A percentile compares a stretch with the other conserved stretches of the same genome.
phyloP scores from a whole-genome alignment of 2,797 vertebrate genomes.

The Lateolabrax maculatus region DNA sequence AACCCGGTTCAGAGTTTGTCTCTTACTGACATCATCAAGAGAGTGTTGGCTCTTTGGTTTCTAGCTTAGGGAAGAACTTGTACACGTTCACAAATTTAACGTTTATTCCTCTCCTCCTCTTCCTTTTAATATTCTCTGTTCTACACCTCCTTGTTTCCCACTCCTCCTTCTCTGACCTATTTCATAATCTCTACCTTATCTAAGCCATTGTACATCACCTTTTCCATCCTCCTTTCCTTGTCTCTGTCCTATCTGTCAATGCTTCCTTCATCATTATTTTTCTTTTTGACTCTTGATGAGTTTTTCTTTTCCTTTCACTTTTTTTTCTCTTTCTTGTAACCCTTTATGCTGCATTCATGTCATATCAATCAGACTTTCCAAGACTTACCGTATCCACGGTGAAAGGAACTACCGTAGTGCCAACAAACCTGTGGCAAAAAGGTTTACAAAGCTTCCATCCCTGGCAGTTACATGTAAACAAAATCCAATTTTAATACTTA shows the following conservation, averaged over 20 bases:
- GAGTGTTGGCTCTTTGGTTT: slow-evolving; percentile 17
- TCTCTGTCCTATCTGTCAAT: not conserved
- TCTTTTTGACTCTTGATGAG: slow-evolving; percentile 1
- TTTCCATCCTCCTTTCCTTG: slow-evolving; percentile 11
- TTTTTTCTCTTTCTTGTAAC: not conserved
- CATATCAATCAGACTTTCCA: not conserved
- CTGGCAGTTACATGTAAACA: not conserved
- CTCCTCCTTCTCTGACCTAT: slow-evolving; percentile 28
- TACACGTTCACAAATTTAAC: slow-evolving; percentile 20
- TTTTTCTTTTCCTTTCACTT: slow-evolving; percentile 10
- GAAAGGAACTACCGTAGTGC: not conserved
- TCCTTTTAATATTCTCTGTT: slow-evolving; percentile 33
- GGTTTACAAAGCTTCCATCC: not conserved
- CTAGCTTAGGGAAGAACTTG: slow-evolving; percentile 5
- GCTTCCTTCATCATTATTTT: slow-evolving; percentile 23
- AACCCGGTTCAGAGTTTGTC: slow-evolving; percentile 7
- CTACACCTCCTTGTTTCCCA: slow-evolving; percentile 6
- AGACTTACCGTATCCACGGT: not conserved
- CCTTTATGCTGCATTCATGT: not conserved
- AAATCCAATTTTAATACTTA: not conserved
- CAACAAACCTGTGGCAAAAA: not conserved
- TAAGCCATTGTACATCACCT: slow-evolving; percentile 29
- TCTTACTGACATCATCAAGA: slow-evolving; percentile 20
- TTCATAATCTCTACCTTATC: slow-evolving; percentile 44
- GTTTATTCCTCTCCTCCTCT: slow-evolving; percentile 22